Evolutionary conservation across 2,888 invertebrate species (phyloP), one percentile per base, ranked within the genome.

Genomic region (Xanthia togata): DNA sequence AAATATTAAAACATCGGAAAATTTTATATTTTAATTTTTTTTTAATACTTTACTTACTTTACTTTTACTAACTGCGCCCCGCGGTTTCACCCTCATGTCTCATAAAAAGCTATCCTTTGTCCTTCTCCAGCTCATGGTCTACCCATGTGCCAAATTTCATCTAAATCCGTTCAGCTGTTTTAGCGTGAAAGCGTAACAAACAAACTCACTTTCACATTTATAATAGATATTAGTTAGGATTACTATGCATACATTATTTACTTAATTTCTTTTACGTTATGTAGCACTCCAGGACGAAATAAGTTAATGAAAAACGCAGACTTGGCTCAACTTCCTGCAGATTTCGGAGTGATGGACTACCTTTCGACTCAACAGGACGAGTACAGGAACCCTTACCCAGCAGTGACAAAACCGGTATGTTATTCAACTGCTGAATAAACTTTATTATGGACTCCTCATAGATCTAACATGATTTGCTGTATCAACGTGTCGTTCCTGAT

Each of bases 281-380:
- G 1, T 73, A 96, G 96, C 79, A 95, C 96, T 59, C 95, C 95
- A 53, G 95, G 93, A 68, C 92, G 96, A 87, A 96, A 96, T 81
- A 94, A 92, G 79, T 89, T 95, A 77, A 96, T 96, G 95, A 94
- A 93, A 84, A 91, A 86, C 62, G 95, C 95, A 4, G 92, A 95
- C 82, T 91, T 96, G 81, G 92, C 95, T 4, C 95, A 96, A 89
- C 91, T 96, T 9, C 93, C 94, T 2, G 86, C 90, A 17, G 94
- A 96, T 83, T 96, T 93, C 84, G 96, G 96, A 64, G 90, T 95
- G 4, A 95, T 95, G 93, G 96, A 96, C 88, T 97, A 96, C 81
- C 60, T 93, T 12, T 93, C 96, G 9, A 96, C 95, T 31, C 97
- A 97, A 89, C 97, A 97, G 89, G 94, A 95, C 80, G 97, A 97